Evolutionary conservation across 53 echinoderm and acorn worm genomes (phyloP).

Genomic region (Antedon mediterranea): DNA sequence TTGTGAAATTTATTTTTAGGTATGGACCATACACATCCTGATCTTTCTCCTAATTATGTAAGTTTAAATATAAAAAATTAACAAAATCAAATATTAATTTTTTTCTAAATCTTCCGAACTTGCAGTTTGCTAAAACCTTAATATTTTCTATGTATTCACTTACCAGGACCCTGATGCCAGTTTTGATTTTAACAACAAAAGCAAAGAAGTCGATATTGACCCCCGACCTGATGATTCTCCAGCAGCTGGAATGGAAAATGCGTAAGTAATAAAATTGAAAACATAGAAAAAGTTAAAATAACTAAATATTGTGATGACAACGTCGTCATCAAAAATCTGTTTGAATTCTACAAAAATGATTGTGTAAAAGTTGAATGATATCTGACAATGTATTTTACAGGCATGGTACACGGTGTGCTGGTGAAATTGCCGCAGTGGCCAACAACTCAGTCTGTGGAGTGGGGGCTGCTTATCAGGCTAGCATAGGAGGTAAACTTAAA

Average conservation of each 20-base stretch:
- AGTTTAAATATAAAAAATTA: too few species aligned
- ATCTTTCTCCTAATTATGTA: constrained; percentile 66
- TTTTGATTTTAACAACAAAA: constrained; percentile 60
- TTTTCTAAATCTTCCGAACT: too few species aligned
- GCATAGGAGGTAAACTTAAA: constrained; percentile 39
- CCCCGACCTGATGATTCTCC: constrained; percentile 42
- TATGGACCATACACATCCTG: constrained; percentile 63
- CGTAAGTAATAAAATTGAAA: constrained; percentile 20
- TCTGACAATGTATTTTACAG: constrained; percentile 13
- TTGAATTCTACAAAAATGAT: too few species aligned
- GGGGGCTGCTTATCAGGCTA: constrained; percentile 56
- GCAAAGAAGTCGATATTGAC: constrained; percentile 9
- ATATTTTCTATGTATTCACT: constrained; percentile 1
- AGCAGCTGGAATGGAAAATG: constrained; percentile 21
- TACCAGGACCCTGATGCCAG: constrained; percentile 52
- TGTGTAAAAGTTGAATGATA: background rate
- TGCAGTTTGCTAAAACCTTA: background rate
- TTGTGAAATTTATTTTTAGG: constrained; percentile 14
- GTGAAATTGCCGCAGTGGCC: constrained; percentile 66
- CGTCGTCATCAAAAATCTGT: too few species aligned
- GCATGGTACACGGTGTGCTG: constrained; percentile 82
- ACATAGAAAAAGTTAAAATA: too few species aligned
- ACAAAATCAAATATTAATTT: too few species aligned
- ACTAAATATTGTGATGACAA: too few species aligned
- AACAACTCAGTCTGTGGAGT: constrained; percentile 84